Base-by-base conservation (phyloP, 2,113 vertebrate genomes). In the Phoenicopterus ruber region DNA sequence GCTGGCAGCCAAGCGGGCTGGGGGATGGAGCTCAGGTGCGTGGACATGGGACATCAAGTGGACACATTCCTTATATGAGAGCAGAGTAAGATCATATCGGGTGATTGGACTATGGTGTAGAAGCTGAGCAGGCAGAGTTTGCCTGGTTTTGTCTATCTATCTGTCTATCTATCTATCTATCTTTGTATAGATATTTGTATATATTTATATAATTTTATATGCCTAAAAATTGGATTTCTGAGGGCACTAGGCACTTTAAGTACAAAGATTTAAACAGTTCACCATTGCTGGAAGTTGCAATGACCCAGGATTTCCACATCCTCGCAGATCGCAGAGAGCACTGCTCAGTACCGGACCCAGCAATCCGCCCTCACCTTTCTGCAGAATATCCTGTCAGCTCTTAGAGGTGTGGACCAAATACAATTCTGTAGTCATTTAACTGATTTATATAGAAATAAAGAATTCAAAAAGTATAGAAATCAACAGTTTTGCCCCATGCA, bases 301-400 rank as follows among this genome's bases (percentile, higher is more conserved):
- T 65, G 17, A 76, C 17, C 6, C 40, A 54, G 91, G 50, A 61
- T 55, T 59, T 65, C 61, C 46, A 44, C 20, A 20, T 31, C 62
- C 3, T 1, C 38, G n/a, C 32, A 28, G 34, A 34, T 14, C 0
- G 0, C 58, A 67, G 58, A 13, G 38, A 13, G 9, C 3, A 1
- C 71, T 66, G 44, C 59, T 61, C 25, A 26, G 18, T 63, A 52
- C 29, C 36, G 62, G 55, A 52, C 50, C 31, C 78, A 34, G 10
- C 46, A 70, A 63, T 57, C 42, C 1, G 0, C 14, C 20, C 20
- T 79, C 7, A 1, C 28, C 36, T 66, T 85, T 59, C 69, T 61
- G 24, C 69, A 61, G 46, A 69, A 42, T 82, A 54, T 52, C 36
- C 47, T 52, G 13, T 50, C 66, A 72, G 49, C 26, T 65, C 18